Evolutionary conservation across 2,113 vertebrate species (phyloP).

Genomic region (Heterocephalus glaber): DNA sequence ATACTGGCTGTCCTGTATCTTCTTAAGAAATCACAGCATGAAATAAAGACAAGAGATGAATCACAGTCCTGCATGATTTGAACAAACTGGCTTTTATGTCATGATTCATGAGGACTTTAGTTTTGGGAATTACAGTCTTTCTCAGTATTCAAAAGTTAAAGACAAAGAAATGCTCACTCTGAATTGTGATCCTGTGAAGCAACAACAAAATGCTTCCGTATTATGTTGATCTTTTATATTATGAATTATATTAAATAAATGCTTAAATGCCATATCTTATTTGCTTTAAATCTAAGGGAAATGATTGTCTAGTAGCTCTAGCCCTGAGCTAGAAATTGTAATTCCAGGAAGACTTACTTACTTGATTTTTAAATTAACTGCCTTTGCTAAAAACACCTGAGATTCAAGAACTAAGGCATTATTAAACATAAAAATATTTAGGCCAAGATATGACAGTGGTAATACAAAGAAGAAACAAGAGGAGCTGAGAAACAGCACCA

Average conservation of each 20-base stretch:
- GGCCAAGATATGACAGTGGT: constrained; percentile 53
- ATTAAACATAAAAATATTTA: constrained; percentile 72
- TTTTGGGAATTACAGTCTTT: background rate
- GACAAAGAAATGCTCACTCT: constrained; percentile 21
- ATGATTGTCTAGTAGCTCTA: background rate
- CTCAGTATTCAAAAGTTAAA: constrained; percentile 50
- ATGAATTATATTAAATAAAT: constrained; percentile 44
- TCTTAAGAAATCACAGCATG: constrained; percentile 33
- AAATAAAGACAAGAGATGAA: constrained; percentile 47
- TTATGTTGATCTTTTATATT: background rate
- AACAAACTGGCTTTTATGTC: constrained; percentile 2
- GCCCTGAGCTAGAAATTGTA: background rate
- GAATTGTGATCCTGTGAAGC: constrained; percentile 13
- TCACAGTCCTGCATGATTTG: background rate
- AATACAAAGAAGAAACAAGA: constrained; percentile 67
- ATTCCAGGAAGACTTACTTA: constrained; percentile 37
- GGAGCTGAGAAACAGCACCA: constrained; percentile 53
- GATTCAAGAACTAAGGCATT: constrained; percentile 46
- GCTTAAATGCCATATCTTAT: constrained; percentile 24
- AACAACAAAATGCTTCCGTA: background rate
- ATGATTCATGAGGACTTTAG: constrained; percentile 40
- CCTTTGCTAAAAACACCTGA: constrained; percentile 54
- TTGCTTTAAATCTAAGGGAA: constrained; percentile 9
- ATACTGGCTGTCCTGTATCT: background rate
- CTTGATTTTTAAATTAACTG: constrained; percentile 63